Percentiles rank a stretch among this genome's conserved stretches.
These are phyloP conservation scores for Pegoplata infirma DNA, from an alignment of 2,888 invertebrate genomes.

Conservation along the genomic window DNA sequence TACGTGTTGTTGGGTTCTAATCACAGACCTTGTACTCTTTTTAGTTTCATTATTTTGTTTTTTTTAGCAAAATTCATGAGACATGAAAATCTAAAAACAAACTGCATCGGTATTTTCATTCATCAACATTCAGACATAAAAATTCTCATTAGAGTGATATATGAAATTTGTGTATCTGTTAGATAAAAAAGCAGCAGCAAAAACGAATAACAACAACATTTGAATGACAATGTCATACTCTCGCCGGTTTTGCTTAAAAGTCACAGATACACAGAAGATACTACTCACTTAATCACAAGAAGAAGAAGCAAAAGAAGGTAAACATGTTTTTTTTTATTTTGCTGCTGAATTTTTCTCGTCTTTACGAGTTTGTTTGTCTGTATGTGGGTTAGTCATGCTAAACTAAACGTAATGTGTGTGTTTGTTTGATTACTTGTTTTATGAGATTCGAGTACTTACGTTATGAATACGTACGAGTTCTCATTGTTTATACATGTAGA, in stretches of 20 bases:
- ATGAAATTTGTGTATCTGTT: slow-evolving; percentile 39
- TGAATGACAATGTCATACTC: slow-evolving; percentile 45
- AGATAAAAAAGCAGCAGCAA: slow-evolving; percentile 20
- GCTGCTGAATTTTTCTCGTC: slow-evolving; percentile 25
- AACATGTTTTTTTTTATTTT: slow-evolving; percentile 20
- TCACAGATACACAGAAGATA: no score
- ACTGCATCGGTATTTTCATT: slow-evolving; percentile 75
- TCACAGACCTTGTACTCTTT: slow-evolving; percentile 51
- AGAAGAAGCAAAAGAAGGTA: slow-evolving; percentile 28
- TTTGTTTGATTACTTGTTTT: slow-evolving; percentile 12
- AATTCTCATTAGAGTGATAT: neutral
- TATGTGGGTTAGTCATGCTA: slow-evolving; percentile 64
- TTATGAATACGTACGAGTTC: neutral
- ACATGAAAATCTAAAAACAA: slow-evolving; percentile 46
- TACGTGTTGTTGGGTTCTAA: slow-evolving; percentile 41
- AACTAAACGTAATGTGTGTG: slow-evolving; percentile 40
- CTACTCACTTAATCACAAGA: neutral
- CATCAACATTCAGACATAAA: slow-evolving; percentile 62
- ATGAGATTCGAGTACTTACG: slow-evolving; percentile 5
- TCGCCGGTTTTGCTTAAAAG: slow-evolving; percentile 24
- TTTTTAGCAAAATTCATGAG: slow-evolving; percentile 25
- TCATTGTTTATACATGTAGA: slow-evolving; percentile 2
- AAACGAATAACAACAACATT: neutral
- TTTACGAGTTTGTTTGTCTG: slow-evolving; percentile 17
- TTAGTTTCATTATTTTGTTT: no score